Percentiles rank a stretch among this genome's conserved stretches.
phyloP scores from a whole-genome alignment of 2,888 invertebrate species.

The Baccha elongata region DNA sequence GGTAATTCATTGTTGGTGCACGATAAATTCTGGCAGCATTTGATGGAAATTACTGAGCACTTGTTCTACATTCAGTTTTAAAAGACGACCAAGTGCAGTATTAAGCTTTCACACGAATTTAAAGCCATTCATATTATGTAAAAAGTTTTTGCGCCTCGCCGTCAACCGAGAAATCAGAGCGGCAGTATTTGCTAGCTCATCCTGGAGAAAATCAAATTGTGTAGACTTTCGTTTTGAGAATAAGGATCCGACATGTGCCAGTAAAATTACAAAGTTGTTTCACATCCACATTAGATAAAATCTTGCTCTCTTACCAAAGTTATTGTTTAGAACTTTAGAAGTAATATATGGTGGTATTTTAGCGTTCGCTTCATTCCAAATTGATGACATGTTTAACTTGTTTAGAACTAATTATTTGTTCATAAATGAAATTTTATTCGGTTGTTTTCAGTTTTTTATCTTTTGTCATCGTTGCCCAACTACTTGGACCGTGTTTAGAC shows the following conservation, averaged over 20 bases:
- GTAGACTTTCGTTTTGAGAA: slow-evolving; percentile 73
- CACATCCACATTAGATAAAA: neutral
- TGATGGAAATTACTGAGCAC: slow-evolving; percentile 77
- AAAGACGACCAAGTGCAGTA: slow-evolving; percentile 78
- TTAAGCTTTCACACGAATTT: slow-evolving; percentile 79
- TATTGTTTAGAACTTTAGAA: slow-evolving; percentile 74
- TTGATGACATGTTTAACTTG: slow-evolving; percentile 73
- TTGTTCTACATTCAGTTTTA: slow-evolving; percentile 77
- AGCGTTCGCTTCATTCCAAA: slow-evolving; percentile 80
- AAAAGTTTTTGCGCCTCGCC: slow-evolving; percentile 80
- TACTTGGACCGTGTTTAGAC: too few species aligned
- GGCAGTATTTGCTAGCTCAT: slow-evolving; percentile 77
- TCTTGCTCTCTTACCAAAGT: slow-evolving; percentile 75
- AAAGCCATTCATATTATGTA: slow-evolving; percentile 79
- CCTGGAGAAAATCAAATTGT: slow-evolving; percentile 22
- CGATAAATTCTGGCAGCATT: slow-evolving; percentile 77
- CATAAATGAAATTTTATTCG: too few species aligned
- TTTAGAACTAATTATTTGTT: too few species aligned
- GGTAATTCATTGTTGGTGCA: slow-evolving; percentile 76
- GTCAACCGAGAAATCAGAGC: slow-evolving; percentile 80
- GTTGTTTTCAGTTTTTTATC: too few species aligned
- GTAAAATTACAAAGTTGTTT: slow-evolving; percentile 67
- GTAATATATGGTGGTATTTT: slow-evolving; percentile 79
- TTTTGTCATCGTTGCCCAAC: too few species aligned
- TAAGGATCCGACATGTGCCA: slow-evolving; percentile 74